Base-by-base conservation (phyloP, 2,113 vertebrate genomes). In the Shinisaurus crocodilurus region DNA sequence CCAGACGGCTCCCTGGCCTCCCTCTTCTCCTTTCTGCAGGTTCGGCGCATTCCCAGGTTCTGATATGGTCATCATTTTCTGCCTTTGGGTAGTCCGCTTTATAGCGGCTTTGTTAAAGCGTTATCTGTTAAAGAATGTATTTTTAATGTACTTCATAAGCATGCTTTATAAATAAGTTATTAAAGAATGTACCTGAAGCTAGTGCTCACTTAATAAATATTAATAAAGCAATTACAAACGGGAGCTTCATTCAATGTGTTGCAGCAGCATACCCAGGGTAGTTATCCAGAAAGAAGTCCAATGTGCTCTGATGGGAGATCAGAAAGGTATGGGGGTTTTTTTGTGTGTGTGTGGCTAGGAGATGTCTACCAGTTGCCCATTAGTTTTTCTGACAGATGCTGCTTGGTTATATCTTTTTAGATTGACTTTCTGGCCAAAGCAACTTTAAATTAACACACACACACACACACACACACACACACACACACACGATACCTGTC, bases 61-160 rank as follows among this genome's bases (percentile, higher is more conserved):
- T 92, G 93, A 91, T 94, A 93, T 60, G 89, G 76, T 74, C 45
- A 0, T 92, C 92, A 91, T 95, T 50, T 85, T 70, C 95, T 94
- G 90, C 77, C 0, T 93, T 95, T 91, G 94, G 94, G 10, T 94
- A 90, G 92, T 94, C 94, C 90, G 80, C 76, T 96, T 96, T 95
- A 16, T 60, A 93, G 86, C 86, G 90, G 95, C 95, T 94, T 63
- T 95, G 93, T 96, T 92, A 95, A 94, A 96, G 95, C 0, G 8
- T 95, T 93, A 91, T 96, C 96, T 97, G 96, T 96, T 96, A 97
- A 95, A 96, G 91, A 93, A 97, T 97, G 96, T 96, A 96, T 97
- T 97, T 97, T 97, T 97, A 97, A 97, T 97, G 96, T 95, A 93
- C 93, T 97, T 96, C 97, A 96, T 96, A 96, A 90, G 93, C 91